phyloP scores from a whole-genome alignment of 2,113 vertebrate genomes.

The Sakesphorus luctuosus region DNA sequence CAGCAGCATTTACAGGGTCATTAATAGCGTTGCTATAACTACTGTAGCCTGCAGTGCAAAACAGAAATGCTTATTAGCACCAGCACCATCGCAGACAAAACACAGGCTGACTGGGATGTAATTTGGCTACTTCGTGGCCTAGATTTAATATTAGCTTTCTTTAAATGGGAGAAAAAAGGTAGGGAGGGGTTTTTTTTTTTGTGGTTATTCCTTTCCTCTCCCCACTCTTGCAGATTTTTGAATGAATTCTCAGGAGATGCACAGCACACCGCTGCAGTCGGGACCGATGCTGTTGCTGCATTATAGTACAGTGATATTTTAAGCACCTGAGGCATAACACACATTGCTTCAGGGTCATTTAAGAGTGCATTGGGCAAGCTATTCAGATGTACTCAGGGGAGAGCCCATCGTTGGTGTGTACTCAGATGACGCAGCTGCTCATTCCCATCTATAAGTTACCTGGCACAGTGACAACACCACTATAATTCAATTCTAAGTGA shows the following conservation, averaged over 20 bases:
- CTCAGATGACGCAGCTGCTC: not conserved
- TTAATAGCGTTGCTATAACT: slow-evolving; percentile 23
- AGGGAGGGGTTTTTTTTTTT: not conserved
- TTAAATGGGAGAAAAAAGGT: not conserved
- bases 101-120: not conserved
- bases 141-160: slow-evolving; percentile 12
- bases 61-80: slow-evolving; percentile 3
- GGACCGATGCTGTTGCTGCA: not conserved
- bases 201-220: not conserved
- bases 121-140: not conserved
- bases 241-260: not conserved
- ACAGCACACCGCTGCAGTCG: not conserved
- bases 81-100: not conserved
- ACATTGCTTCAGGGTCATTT: not conserved
- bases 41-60: slow-evolving; percentile 5
- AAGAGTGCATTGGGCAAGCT: not conserved
- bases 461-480: not conserved
- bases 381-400: fast-evolving
- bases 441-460: not conserved
- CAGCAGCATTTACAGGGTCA: not conserved
- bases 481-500: not conserved
- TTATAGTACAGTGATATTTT: not conserved
- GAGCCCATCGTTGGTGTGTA: not conserved
- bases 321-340: not conserved
- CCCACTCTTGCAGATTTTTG: not conserved